A percentile compares a stretch with the other conserved stretches of the same genome.
Evolutionary conservation across 2,797 vertebrate genomes (phyloP).

Genomic region (Acanthurus leucopareius): DNA sequence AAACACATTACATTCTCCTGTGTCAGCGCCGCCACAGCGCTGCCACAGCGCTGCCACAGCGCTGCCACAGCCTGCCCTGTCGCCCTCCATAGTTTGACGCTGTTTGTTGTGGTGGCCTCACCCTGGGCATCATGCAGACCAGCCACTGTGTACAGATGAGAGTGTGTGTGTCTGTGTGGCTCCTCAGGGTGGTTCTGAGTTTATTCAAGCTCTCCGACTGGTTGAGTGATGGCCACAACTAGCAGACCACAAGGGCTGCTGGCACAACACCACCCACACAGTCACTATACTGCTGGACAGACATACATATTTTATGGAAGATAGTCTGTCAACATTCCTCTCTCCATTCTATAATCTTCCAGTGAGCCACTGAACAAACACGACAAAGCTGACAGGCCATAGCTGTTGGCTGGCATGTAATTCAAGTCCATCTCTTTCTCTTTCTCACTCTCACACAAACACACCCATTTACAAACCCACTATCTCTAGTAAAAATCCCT

Average conservation of each 20-base stretch:
- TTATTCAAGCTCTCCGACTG: constrained; percentile 28
- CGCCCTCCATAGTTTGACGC: constrained; percentile 4
- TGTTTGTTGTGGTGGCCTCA: constrained; percentile 41
- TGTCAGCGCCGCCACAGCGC: constrained; percentile 31
- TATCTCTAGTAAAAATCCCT: neutral
- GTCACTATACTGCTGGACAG: neutral
- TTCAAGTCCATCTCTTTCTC: constrained; percentile 1
- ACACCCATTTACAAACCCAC: neutral
- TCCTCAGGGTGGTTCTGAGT: constrained; percentile 11
- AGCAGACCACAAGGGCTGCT: constrained; percentile 9
- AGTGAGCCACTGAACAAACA: constrained; percentile 45
- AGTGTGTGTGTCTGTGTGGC: constrained; percentile 4
- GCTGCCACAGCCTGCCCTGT: neutral
- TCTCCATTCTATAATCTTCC: constrained; percentile 7
- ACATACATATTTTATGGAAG: constrained; percentile 15
- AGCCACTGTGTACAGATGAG: neutral
- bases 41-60: no score
- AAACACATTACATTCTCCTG: constrained; percentile 55
- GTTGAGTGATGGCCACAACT: constrained; percentile 21
- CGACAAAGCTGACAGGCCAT: constrained; percentile 32
- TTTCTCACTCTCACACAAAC: neutral
- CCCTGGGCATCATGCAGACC: constrained; percentile 22
- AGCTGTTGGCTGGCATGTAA: constrained; percentile 18
- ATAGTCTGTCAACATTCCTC: constrained; percentile 10
- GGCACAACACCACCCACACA: constrained; percentile 18